Base-by-base conservation (phyloP, 2,888 invertebrate genomes). In the Drosophila macrothrix region DNA sequence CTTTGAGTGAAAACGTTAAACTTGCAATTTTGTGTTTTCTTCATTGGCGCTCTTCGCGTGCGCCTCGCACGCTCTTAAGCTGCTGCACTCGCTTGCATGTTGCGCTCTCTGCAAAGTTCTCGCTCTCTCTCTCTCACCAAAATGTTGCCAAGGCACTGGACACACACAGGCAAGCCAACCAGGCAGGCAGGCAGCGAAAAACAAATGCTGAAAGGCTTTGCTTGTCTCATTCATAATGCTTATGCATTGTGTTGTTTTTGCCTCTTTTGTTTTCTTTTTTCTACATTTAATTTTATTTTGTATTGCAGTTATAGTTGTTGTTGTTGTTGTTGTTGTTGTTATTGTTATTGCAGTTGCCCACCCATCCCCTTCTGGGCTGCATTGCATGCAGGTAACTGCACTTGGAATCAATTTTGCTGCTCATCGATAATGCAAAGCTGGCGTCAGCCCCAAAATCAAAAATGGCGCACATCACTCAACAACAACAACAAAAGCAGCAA, bases 361-460 rank as follows among this genome's bases (percentile, higher is more conserved):
- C 1, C 16, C 46, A 29, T 33, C 9, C 22, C 55, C 12, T 25
- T 28, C 14, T 28, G 28, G 28, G 41, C 46, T 25, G 28, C 61
- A 66, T 83, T 76, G 86, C 83, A 71, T 83, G 88, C 90, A 90
- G 81, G 84, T 88, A 83, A 90, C 72, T 85, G 82, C 86, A 83
- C 73, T 90, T 78, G 84, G 71, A 88, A 86, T 85, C 87, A 90
- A 85, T 85, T 88, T 84, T 39, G 70, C 66, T 65, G 78, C 87
- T 90, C 89, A 86, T 86, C 85, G 85, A 86, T 90, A 86, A 90
- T 85, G 86, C 90, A 90, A 60, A 60, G 67, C 78, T 50, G 68
- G 64, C 69, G 69, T 61, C 67, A 63, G 60, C 35, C 67, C 64
- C 55, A 71, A 83, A 83, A 84, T 78, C 84, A 81, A 85, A 85